These are phyloP conservation scores for Arge pagana DNA, from an alignment of 2,888 invertebrate species.

Conservation along the genomic window DNA sequence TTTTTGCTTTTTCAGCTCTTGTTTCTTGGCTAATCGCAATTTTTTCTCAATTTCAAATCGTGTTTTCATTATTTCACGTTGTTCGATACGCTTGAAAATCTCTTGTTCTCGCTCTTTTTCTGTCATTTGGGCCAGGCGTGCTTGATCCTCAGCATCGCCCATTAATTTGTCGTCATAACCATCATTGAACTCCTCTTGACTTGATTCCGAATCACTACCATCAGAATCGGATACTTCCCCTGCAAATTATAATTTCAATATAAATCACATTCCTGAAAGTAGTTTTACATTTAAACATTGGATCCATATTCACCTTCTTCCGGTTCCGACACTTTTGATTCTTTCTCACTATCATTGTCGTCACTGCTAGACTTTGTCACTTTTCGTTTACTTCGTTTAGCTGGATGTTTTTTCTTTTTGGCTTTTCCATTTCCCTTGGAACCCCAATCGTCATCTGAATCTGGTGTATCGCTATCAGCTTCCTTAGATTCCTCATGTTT, in stretches of 20 bases:
- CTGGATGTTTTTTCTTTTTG: conserved; percentile 54
- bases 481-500: conserved; percentile 46
- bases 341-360: conserved; percentile 56
- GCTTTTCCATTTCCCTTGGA: conserved; percentile 53
- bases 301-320: conserved; percentile 71
- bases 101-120: conserved; percentile 98
- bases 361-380: conserved; percentile 58
- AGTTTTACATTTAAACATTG: background rate
- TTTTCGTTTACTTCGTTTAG: conserved; percentile 56
- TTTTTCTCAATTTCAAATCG: conserved; percentile 96
- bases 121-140: conserved; percentile 86
- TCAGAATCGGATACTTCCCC: conserved; percentile 79
- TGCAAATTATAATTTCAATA: conserved; percentile 42
- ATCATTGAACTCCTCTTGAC: conserved; percentile 91
- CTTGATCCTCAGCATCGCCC: conserved; percentile 95
- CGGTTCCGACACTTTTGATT: conserved; percentile 71
- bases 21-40: conserved; percentile 79
- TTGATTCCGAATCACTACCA: conserved; percentile 67
- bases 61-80: conserved; percentile 90
- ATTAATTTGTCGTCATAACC: conserved; percentile 96
- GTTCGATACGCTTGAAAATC: conserved; percentile 94
- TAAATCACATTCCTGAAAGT: background rate
- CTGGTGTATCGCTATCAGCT: conserved; percentile 62
- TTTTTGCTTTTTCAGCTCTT: conserved; percentile 68
- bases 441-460: conserved; percentile 62